Evolutionary conservation across 2,797 vertebrate species (phyloP), one percentile per base, ranked within the genome.

Genomic region (Knipowitschia caucasica): DNA sequence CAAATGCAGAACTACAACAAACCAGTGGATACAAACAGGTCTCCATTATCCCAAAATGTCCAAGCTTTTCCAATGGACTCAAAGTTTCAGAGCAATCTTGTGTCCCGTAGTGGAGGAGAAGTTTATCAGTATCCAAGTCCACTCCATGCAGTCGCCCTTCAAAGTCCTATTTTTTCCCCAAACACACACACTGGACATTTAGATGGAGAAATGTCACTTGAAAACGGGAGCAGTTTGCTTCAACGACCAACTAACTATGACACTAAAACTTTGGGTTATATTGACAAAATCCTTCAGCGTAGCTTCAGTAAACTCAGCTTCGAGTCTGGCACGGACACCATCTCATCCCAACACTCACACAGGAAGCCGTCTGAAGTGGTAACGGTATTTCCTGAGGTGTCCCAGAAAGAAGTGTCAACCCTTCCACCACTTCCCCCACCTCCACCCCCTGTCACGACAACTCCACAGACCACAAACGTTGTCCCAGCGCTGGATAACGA

Each of bases 81-180:
- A 49, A 96, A 91, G 77, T 98, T 91, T 79, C 94, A 91, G 57
- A 91, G 83, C 0, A 92, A 95, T 71, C 83, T 98, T 56, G 80
- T 96, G 57, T 94, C 91, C 24, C 89, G 79, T 67, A 91, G 77
- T 0, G 93, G 95, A 42, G 73, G 79, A 2, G 96, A 98, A 61
- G 81, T 95, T 36, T 98, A 98, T 69, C 88, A 82, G 1, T 98
- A 96, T 79, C 96, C 96, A 20, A 99, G 96, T 59, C 96, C 96
- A 0, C 86, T 98, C 59, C 96, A 98, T 0, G 96, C 95, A 0
- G 94, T 98, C 53, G 96, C 95, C 69, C 85, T 98, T 25, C 95
- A 98, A 74, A 98, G 94, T 70, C 95, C 96, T 0, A 91, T 98
- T 34, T 98, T 96, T 43, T 88, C 85, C 25, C 67, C 84, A 15